Evolutionary conservation across 2,113 vertebrate species (phyloP), one percentile per base, ranked within the genome.

Genomic region (Gracilinanus agilis): DNA sequence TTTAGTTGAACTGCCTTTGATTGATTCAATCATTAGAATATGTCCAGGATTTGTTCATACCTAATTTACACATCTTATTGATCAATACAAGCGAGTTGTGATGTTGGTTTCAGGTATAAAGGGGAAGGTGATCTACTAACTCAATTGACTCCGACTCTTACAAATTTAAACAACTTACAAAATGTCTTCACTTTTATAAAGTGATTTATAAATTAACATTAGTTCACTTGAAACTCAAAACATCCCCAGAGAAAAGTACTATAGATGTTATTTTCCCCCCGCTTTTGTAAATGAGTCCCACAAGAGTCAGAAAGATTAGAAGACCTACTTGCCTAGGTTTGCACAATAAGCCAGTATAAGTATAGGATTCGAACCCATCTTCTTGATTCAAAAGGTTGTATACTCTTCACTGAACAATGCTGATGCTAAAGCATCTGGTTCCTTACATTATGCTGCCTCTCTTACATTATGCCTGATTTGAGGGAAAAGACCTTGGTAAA

Each of bases 401-500:
- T n/a, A 16, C 1, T n/a, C 12, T 75, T 75, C 16, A n/a, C 24
- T 56, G 24, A 56, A 25, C 24, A 4, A 25, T 25, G 55, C 24
- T 56, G 55, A 24, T 56, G 24, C 61, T 75, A 19, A 49, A 49
- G 49, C 34, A 13, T 75, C 34, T 19, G 19, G n/a, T n/a, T 75
- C 67, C 10, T n/a, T 75, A n/a, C 67, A n/a, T n/a, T 5, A 2
- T 75, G 34, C 12, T 75, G 1, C 29, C 13, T 75, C 24, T 75
- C 19, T 75, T 75, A n/a, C 7, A 8, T 16, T n/a, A n/a, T 90
- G 11, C 27, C 49, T 94, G 56, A 90, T 93, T 94, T 92, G 90
- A 95, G 54, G 16, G 55, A 88, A 90, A 83, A 53, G 0, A 27
- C 4, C 44, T 61, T 91, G 56, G 55, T 27, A 88, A 24, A 90